phyloP scores from a whole-genome alignment of 2,888 invertebrate species.

The Cancer borealis region DNA sequence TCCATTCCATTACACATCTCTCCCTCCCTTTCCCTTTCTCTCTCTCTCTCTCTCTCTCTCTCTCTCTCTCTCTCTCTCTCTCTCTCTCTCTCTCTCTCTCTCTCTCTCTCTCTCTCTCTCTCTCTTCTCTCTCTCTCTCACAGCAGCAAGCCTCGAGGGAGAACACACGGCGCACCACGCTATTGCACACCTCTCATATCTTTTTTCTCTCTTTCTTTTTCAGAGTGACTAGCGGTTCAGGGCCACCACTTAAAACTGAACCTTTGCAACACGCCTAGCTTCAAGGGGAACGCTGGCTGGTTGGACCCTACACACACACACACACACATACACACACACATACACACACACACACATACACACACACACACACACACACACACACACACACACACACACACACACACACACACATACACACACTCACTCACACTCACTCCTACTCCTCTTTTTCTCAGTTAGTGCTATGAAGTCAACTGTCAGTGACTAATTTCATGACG shows the following conservation, averaged over 20 bases:
- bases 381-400: too few relatives aligned
- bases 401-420: too few relatives aligned
- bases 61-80: background rate
- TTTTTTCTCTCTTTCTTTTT: background rate
- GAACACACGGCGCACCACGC: background rate
- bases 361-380: too few relatives aligned
- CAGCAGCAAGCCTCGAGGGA: background rate
- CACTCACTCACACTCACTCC: too few relatives aligned
- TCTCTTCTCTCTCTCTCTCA: background rate
- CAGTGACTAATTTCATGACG: too few relatives aligned
- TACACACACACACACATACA: too few relatives aligned
- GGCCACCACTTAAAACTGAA: background rate
- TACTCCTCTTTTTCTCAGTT: too few relatives aligned
- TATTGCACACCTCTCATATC: background rate
- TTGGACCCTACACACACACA: too few relatives aligned
- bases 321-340: too few relatives aligned
- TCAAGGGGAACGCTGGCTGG: background rate
- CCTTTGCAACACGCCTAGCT: background rate
- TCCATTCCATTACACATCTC: background rate
- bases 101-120: slow-evolving; percentile 20
- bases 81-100: background rate
- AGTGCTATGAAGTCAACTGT: too few relatives aligned
- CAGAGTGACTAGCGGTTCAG: background rate
- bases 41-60: slow-evolving; percentile 20
- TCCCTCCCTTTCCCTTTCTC: background rate